Percentiles rank a stretch among this genome's conserved stretches.
Evolutionary conservation across 1,140 invertebrate genomes (phyloP).

Genomic region (Bilobella aurantiaca): DNA sequence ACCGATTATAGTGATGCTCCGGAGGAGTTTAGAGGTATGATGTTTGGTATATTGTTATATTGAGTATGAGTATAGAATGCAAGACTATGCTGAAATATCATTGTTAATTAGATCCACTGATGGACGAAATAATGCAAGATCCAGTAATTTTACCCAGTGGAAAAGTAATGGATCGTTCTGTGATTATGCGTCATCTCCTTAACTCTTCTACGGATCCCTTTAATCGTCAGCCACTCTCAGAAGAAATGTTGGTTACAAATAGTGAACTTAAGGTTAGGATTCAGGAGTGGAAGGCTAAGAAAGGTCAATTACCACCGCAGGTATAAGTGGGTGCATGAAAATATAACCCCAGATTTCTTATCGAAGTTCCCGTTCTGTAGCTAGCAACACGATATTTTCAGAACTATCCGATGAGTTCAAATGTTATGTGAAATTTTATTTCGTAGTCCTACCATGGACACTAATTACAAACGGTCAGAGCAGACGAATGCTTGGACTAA

Average conservation of each 20-base stretch:
- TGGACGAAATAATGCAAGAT: conserved; percentile 96
- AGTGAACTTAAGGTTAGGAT: conserved; percentile 66
- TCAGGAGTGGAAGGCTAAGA: conserved; percentile 63
- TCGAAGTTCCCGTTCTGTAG: too few relatives aligned
- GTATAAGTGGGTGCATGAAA: too few relatives aligned
- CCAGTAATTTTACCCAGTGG: conserved; percentile 88
- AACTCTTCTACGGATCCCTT: conserved; percentile 96
- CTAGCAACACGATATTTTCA: too few relatives aligned
- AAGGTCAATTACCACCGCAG: too few relatives aligned
- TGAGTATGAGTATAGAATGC: conserved; percentile 1
- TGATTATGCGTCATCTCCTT: conserved; percentile 85
- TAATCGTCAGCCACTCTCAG: conserved; percentile 81
- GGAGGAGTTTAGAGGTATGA: conserved; percentile 76
- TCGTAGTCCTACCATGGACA: too few relatives aligned
- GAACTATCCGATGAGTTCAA: too few relatives aligned
- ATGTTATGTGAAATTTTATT: too few relatives aligned
- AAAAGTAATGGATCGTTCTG: conserved; percentile 86
- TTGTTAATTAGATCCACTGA: conserved; percentile 68
- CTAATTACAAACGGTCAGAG: too few relatives aligned
- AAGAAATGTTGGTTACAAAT: conserved; percentile 67
- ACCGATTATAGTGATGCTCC: conserved; percentile 92
- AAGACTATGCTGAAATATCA: conserved; percentile 2
- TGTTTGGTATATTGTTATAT: conserved; percentile 6
- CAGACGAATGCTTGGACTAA: too few relatives aligned
- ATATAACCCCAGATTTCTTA: too few relatives aligned